Base-by-base conservation (phyloP, 2,888 invertebrate genomes). In the Caenorhabditis zanzibari region DNA sequence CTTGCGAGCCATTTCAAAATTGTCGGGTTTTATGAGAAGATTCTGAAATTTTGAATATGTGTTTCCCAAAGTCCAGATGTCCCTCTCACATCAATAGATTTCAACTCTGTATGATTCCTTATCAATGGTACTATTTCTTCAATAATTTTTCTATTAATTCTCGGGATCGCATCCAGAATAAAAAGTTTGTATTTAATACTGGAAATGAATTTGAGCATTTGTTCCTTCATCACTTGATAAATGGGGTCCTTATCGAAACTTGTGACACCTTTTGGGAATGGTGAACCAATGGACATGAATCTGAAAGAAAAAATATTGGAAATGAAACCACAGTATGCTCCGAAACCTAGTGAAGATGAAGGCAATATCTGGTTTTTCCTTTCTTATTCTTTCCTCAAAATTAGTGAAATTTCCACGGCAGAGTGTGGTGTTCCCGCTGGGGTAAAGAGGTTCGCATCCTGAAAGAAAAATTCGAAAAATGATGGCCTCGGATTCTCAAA, bases 371-470 rank as follows among this genome's bases (percentile, higher is more conserved):
- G 71, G 71, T 12, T 71, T 71, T 19, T 71, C 71, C n/a, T 58
- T 28, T n/a, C 35, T 28, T 4, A 71, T 71, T 12, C 44, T 19
- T 14, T 58, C 56, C 28, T 32, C 71, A 44, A 71, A 71, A 28
- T 71, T 19, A 5, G 54, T 56, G 19, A 71, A 71, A 9, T 71
- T 56, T 44, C 6, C n/a, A 9, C 10, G 56, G 35, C 71, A 71
- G 16, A 19, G 19, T 9, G 38, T 26, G 1, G 16, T 41, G n/a
- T 71, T 58, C 2, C 24, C 22, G 22, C 19, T 66, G 2, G 75
- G 75, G 28, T 58, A 75, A 6, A 75, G 12, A n/a, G 75, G 47
- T 38, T 75, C 75, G 49, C 75, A 75, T 4, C 47, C 75, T 74
- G 44, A n/a, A n/a, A n/a, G 12, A 59, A 63, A 47, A 9, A 54